Evolutionary conservation across 2,888 invertebrate species (phyloP).

Genomic region (Tipula unca): DNA sequence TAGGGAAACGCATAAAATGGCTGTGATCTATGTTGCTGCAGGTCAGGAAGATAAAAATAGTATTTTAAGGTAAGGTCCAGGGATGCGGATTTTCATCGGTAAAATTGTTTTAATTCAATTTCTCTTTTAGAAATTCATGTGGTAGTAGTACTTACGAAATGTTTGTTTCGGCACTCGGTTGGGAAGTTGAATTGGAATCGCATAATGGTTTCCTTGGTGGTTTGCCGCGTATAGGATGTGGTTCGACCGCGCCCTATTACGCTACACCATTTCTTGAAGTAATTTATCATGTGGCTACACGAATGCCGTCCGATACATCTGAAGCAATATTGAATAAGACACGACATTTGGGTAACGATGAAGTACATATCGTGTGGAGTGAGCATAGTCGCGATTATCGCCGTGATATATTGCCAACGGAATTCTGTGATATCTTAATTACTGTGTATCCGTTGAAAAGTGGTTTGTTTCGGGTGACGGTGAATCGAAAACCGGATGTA

Average conservation of each 20-base stretch:
- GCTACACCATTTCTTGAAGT: conserved; percentile 90
- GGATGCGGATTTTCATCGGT: background rate
- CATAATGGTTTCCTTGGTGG: conserved; percentile 96
- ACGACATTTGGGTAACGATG: conserved; percentile 93
- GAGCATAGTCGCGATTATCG: conserved; percentile 94
- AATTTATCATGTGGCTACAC: conserved; percentile 94
- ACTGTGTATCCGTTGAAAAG: conserved; percentile 89
- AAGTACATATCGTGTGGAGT: conserved; percentile 98
- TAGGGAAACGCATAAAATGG: conserved; percentile 91
- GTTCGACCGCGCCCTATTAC: conserved; percentile 88
- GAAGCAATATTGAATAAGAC: conserved; percentile 87
- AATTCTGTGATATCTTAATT: conserved; percentile 97
- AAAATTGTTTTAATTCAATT: background rate
- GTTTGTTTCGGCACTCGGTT: conserved; percentile 56
- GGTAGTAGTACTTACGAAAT: conserved; percentile 92
- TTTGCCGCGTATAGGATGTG: conserved; percentile 79
- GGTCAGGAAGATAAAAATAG: conserved; percentile 96
- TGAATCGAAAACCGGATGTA: conserved; percentile 79
- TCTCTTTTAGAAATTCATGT: conserved; percentile 65
- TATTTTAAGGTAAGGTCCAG: conserved; percentile 47
- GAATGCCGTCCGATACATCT: conserved; percentile 86
- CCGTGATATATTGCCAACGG: conserved; percentile 94
- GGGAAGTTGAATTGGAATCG: conserved; percentile 80
- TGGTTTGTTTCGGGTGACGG: conserved; percentile 78
- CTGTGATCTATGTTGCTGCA: conserved; percentile 94